Base-by-base conservation (phyloP, 2,888 invertebrate genomes). In the Cheilosia grossa region DNA sequence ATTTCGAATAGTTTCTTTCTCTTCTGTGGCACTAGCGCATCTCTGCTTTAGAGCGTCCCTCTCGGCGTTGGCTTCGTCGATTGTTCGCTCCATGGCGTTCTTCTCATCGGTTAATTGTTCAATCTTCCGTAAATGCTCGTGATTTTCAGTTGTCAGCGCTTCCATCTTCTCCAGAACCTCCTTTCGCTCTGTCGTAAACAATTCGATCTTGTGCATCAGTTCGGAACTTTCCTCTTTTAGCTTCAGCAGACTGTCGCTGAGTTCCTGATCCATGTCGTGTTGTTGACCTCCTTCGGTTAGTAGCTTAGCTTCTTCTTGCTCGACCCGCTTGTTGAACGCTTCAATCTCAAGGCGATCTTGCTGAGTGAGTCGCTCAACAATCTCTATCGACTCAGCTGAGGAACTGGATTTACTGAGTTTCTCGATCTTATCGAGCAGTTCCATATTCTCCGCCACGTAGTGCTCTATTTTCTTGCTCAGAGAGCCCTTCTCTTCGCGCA, bases 361-460 rank as follows among this genome's bases (percentile, higher is more conserved):
- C 81, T 94, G 94, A 19, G 95, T 95, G 80, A 95, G 92, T 15
- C 94, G 88, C 93, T 95, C 95, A 1, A 95, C 95, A 80, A 95
- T 95, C 92, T 95, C 95, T 66, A 96, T 96, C 59, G 95, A 95
- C 91, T 95, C 95, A 4, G 95, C 95, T 0, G 95, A 95, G 67
- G 95, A 95, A 1, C 95, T 95, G 89, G 95, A 95, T 74, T 90
- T 90, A 74, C 94, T 96, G 5, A 96, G 89, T 90, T 96, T 96
- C 87, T 95, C 95, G 42, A 96, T 91, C 90, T 95, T 95, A 88
- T 95, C 95, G 30, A 94, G 93, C 10, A 96, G 91, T 82, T 96
- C 96, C 88, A 95, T 95, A 89, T 96, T 96, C 92, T 96, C 96
- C 89, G 95, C 94, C 37, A 95, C 93, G 88, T 94, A 95, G 88